Percentiles rank a stretch among this genome's conserved stretches.
These are phyloP conservation scores for Drosophila rellima DNA, from an alignment of 2,888 invertebrate genomes.

Conservation along the genomic window DNA sequence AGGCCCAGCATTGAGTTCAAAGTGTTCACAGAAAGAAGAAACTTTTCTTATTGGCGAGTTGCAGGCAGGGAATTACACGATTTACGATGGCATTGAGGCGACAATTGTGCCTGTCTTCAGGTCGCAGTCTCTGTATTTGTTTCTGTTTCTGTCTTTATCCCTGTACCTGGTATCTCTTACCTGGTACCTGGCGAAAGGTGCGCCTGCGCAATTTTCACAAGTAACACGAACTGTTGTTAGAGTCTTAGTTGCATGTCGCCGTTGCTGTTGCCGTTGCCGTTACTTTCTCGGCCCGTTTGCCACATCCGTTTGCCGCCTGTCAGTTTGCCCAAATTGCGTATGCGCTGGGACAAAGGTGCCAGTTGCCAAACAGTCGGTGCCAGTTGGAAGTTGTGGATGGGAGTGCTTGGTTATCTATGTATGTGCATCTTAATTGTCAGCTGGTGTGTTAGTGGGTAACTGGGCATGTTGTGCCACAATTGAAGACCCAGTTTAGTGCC, in stretches of 20 bases:
- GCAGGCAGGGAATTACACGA: conserved; percentile 69
- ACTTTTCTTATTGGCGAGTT: conserved; percentile 35
- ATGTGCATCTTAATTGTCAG: conserved; percentile 81
- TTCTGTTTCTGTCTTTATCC: conserved; percentile 8
- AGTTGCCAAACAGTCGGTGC: conserved; percentile 19
- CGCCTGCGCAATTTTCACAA: conserved; percentile 75
- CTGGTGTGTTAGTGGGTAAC: conserved; percentile 77
- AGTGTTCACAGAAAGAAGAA: conserved; percentile 61
- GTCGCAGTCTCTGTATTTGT: background rate
- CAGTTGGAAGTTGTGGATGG: conserved; percentile 34
- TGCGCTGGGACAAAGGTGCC: conserved; percentile 71
- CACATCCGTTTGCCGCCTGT: conserved; percentile 73
- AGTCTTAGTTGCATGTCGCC: conserved; percentile 67
- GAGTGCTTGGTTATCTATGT: conserved; percentile 68
- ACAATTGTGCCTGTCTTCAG: conserved; percentile 61
- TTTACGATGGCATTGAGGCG: conserved; percentile 75
- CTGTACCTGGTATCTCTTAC: conserved; percentile 4
- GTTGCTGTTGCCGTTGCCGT: conserved; percentile 50
- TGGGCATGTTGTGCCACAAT: conserved; percentile 68
- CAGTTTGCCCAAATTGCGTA: conserved; percentile 78
- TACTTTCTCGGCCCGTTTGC: conserved; percentile 67
- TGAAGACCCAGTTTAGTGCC: conserved; percentile 56
- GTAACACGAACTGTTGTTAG: conserved; percentile 68
- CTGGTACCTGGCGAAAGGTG: conserved; percentile 69
- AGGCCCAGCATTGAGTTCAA: conserved; percentile 69